These are phyloP conservation scores for Euplagia quadripunctaria DNA, from an alignment of 2,888 invertebrate species.

Conservation along the genomic window DNA sequence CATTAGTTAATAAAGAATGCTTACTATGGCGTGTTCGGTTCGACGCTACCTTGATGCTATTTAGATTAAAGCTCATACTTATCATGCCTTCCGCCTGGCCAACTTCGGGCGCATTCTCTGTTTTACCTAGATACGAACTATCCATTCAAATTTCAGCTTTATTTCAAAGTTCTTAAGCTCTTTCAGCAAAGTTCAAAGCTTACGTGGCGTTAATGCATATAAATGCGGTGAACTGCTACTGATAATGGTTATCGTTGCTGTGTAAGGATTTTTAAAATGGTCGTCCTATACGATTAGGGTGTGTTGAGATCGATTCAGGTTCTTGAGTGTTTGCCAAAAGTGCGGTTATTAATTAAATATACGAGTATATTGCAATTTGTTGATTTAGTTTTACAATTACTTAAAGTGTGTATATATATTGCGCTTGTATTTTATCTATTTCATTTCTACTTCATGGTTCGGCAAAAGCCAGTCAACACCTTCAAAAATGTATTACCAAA, in stretches of 20 bases:
- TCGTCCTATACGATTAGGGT: slow-evolving; percentile 52
- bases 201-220: slow-evolving; percentile 72
- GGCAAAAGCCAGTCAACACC: not conserved
- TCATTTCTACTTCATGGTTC: not conserved
- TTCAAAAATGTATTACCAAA: not conserved
- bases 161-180: slow-evolving; percentile 55
- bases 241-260: slow-evolving; percentile 71
- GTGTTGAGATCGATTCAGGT: slow-evolving; percentile 47
- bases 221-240: slow-evolving; percentile 75
- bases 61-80: slow-evolving; percentile 83
- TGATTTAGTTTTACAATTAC: not conserved
- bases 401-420: not conserved
- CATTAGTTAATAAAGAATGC: slow-evolving; percentile 52
- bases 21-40: slow-evolving; percentile 61
- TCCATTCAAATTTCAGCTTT: slow-evolving; percentile 65
- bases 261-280: slow-evolving; percentile 69
- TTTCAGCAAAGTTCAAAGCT: slow-evolving; percentile 33
- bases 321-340: slow-evolving; percentile 61
- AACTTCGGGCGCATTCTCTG: slow-evolving; percentile 70
- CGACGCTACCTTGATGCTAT: slow-evolving; percentile 74
- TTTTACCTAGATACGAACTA: slow-evolving; percentile 56
- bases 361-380: slow-evolving; percentile 3
- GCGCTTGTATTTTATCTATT: not conserved
- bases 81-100: slow-evolving; percentile 77
- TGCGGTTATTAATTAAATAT: slow-evolving; percentile 39